Base-by-base conservation (phyloP, 2,888 invertebrate genomes). In the Andrena fulva region DNA sequence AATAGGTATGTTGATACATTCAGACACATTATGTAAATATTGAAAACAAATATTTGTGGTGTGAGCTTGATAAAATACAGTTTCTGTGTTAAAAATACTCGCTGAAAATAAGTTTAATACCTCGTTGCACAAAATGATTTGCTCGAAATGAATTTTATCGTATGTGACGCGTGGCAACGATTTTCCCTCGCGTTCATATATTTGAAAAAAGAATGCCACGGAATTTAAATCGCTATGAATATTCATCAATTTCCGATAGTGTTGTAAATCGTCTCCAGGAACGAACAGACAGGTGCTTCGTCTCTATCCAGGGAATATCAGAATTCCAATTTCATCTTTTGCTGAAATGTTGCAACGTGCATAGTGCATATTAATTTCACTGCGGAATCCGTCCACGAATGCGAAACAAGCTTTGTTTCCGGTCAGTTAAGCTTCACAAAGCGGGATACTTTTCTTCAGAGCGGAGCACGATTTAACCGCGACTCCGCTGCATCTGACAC, bases 181-280 rank as follows among this genome's bases (percentile, higher is more conserved):
- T 42, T 42, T 42, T 42, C 16, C 16, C 42, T 42, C 42, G 42
- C 42, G 42, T 42, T 42, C 16, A 42, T 42, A 42, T 42, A 16
- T 42, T 42, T 16, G 16, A 4, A 31, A 31, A 33, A 64, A 52
- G 60, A 64, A 59, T 24, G 60, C 73, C 42, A 42, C 12, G 16
- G 73, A 69, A 73, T 77, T 69, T 81, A 74, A 77, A 69, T 77
- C 59, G 24, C 63, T 67, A 12, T 64, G 68, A 75, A 63, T 63
- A 71, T 75, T 70, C 68, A 75, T 70, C 31, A 35, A 59, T 48
- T 48, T 48, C 48, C 16, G 59, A n/a, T 7, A 27, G 60, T 48
- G 20, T 56, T 54, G 60, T 68, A 68, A 60, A 60, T 68, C 50
- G 12, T 42, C 42, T 42, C 42, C 42, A 16, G 5, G 5, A 52